A percentile compares a stretch with the other conserved stretches of the same genome.
Evolutionary conservation across 2,113 vertebrate species (phyloP).

Genomic region (Pelecanoides urinatrix): DNA sequence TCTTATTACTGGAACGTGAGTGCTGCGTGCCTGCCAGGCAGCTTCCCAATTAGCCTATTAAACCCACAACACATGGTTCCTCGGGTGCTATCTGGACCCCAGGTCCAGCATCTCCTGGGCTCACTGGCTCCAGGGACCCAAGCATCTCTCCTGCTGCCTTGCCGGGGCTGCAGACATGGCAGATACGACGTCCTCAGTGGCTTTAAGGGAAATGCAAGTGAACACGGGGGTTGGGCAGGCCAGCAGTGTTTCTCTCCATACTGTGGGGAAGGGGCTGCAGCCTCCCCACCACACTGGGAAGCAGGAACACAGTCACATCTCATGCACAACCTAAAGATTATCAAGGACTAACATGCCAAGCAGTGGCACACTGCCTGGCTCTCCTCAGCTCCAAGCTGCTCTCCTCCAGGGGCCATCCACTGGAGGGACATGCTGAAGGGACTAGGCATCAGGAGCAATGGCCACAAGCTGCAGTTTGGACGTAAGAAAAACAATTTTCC

Average conservation of each 20-base stretch:
- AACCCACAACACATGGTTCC: fast-evolving
- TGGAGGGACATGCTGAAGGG: background rate
- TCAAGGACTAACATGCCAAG: background rate
- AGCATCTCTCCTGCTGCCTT: background rate
- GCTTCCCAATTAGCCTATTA: background rate
- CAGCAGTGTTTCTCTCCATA: background rate
- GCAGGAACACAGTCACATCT: background rate
- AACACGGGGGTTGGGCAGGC: background rate
- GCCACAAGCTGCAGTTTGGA: background rate
- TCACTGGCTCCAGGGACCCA: background rate
- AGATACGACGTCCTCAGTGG: background rate
- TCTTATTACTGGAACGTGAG: background rate
- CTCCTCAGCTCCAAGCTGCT: background rate
- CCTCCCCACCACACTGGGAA: background rate
- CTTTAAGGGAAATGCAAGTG: background rate
- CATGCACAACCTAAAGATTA: background rate
- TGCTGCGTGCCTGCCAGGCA: background rate
- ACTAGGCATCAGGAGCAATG: background rate
- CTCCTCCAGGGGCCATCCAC: background rate
- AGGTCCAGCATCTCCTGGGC: background rate
- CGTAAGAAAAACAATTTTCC: background rate
- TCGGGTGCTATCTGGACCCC: background rate
- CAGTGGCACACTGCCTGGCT: background rate
- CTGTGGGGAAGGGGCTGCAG: background rate
- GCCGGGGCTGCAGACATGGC: background rate